Conservation (phyloP, 2,888 invertebrate genomes). For the Platycheirus albimanus region DNA sequence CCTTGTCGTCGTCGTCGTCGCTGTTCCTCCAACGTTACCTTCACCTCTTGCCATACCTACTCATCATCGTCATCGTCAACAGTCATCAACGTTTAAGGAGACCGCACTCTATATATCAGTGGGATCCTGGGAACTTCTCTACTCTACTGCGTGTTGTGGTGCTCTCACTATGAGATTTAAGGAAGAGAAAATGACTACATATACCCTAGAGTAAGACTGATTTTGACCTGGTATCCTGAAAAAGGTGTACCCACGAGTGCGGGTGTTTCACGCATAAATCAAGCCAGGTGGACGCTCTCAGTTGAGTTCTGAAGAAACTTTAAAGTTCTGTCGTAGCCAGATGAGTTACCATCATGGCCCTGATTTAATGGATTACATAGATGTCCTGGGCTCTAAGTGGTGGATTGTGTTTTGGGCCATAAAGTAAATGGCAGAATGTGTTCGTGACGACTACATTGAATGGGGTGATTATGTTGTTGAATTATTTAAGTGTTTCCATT, state of each 20-base stretch:
- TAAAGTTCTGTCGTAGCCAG: conserved; percentile 71
- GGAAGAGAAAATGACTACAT: conserved; percentile 44
- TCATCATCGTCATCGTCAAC: conserved; percentile 38
- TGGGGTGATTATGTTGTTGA: conserved; percentile 65
- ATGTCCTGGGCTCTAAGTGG: conserved; percentile 60
- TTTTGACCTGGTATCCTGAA: conserved; percentile 62
- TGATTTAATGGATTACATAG: conserved; percentile 72
- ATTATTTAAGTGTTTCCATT: conserved; percentile 60
- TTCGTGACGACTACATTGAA: conserved; percentile 54
- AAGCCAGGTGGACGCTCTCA: conserved; percentile 62
- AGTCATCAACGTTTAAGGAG: conserved; percentile 70
- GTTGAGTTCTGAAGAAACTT: conserved; percentile 64
- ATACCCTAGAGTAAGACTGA: conserved; percentile 57
- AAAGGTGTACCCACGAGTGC: conserved; percentile 36
- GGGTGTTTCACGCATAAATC: conserved; percentile 67
- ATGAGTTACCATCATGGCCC: conserved; percentile 69
- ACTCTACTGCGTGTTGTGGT: conserved; percentile 32
- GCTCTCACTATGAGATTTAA: conserved; percentile 5
- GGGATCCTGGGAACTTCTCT: conserved; percentile 44
- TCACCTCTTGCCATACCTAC: too few species aligned
- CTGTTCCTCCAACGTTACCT: background rate
- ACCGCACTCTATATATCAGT: conserved; percentile 63
- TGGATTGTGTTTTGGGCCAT: conserved; percentile 57
- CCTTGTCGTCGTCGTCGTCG: background rate
- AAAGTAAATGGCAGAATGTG: conserved; percentile 61